Base-by-base conservation (phyloP, 2,888 invertebrate species). In the Brachypterus glaber region DNA sequence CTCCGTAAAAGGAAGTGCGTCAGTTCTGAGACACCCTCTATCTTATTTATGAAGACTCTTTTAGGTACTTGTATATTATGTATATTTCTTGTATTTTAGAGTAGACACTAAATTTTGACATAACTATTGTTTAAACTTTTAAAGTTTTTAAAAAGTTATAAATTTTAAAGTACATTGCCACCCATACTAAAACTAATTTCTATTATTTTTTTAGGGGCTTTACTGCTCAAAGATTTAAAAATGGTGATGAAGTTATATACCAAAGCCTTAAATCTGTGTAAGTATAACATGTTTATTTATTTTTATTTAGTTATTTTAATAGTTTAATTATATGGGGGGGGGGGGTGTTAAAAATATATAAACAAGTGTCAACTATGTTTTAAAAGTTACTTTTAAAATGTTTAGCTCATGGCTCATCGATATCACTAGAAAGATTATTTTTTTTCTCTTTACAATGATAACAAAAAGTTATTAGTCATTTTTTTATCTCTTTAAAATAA, bases 211-310 rank as follows among this genome's bases (percentile, higher is more conserved):
- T 40, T 69, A 91, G 90, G 48, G 87, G 89, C 48, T 91, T 90
- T 67, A 80, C 80, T 47, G 76, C 83, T 25, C 80, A 83, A 58
- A 54, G 49, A 43, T 53, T 59, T 32, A 72, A 81, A 55, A 81
- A 80, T 45, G 76, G 76, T 16, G 84, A 88, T 61, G 87, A 88
- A 62, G 84, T 85, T 51, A 83, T 86, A 49, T 89, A 87, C 64
- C 84, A 83, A 66, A 83, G 85, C 61, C 69, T 89, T 48, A 84
- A 84, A 63, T 75, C 79, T 51, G 77, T 78, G 84, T 84, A 76
- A 82, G 82, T 80, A 50, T 27, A 30, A 14, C n/a, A 18, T 21
- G 15, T 33, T 38, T 61, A 50, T 42, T 39, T 12, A 38, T 46
- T n/a, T n/a, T n/a, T n/a, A n/a, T 21, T 21, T 21, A 21, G 9